These are phyloP conservation scores for Diabrotica balteata DNA, from an alignment of 2,888 invertebrate genomes.

Conservation along the genomic window DNA sequence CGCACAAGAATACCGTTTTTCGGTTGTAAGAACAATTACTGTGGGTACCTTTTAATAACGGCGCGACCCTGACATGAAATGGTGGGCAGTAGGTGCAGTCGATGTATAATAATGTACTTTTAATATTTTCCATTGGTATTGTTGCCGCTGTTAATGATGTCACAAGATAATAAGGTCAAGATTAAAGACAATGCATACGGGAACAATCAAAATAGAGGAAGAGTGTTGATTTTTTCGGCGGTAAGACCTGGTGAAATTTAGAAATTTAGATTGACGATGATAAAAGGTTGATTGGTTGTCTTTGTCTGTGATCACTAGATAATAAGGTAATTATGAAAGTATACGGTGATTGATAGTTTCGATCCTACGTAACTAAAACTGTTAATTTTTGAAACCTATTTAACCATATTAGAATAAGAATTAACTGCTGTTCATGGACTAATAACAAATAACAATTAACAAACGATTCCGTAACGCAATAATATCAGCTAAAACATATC, in stretches of 20 bases:
- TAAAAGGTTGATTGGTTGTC: too few species aligned
- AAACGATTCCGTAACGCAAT: too few species aligned
- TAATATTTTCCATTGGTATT: constrained; percentile 44
- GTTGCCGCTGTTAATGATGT: constrained; percentile 44
- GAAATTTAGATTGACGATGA: background rate
- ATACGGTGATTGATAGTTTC: too few species aligned
- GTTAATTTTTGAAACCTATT: too few species aligned
- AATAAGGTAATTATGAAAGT: too few species aligned
- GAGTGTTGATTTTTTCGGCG: constrained; percentile 27
- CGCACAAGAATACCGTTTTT: constrained; percentile 1
- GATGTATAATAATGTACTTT: constrained; percentile 43
- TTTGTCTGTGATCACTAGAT: too few species aligned
- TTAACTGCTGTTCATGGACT: too few species aligned
- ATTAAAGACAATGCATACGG: constrained; percentile 45
- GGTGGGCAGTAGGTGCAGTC: constrained; percentile 45
- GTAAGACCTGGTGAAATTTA: background rate
- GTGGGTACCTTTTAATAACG: constrained; percentile 18
- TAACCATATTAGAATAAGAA: too few species aligned
- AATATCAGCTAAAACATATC: too few species aligned
- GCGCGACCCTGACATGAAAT: constrained; percentile 28
- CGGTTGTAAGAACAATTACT: constrained; percentile 8
- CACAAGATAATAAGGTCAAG: constrained; percentile 49
- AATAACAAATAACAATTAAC: too few species aligned
- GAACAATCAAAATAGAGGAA: constrained; percentile 44
- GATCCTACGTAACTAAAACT: too few species aligned